Percentiles rank a stretch among this genome's conserved stretches.
Evolutionary conservation across 2,888 invertebrate genomes (phyloP).

Genomic region (Melanargia galathea): DNA sequence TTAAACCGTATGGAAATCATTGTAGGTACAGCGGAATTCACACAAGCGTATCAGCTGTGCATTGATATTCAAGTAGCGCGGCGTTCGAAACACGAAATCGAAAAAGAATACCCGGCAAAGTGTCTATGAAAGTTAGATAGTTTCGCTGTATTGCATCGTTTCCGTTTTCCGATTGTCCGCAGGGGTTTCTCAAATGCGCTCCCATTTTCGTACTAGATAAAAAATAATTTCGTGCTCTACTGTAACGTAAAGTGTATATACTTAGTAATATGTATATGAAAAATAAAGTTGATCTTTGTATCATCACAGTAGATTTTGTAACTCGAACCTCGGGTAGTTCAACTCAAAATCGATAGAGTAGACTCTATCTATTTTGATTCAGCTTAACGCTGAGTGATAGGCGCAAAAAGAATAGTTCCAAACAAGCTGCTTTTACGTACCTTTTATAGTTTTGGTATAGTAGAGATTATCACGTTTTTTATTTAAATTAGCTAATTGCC

Average conservation of each 20-base stretch:
- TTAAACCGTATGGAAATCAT: slow-evolving; percentile 13
- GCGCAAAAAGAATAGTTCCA: no score
- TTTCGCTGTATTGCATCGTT: slow-evolving; percentile 25
- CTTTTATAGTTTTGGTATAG: no score
- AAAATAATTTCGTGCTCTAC: neutral
- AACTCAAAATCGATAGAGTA: no score
- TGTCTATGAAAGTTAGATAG: slow-evolving; percentile 28
- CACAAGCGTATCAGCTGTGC: slow-evolving; percentile 12
- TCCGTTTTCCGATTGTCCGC: slow-evolving; percentile 22
- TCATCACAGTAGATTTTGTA: no score
- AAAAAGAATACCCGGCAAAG: slow-evolving; percentile 23
- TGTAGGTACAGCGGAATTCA: slow-evolving; percentile 17
- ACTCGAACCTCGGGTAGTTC: no score
- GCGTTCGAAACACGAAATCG: slow-evolving; percentile 20
- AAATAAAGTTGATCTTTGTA: no score
- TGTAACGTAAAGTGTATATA: neutral
- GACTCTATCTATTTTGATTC: no score
- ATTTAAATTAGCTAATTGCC: no score
- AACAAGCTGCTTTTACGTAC: no score
- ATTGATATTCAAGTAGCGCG: slow-evolving; percentile 25
- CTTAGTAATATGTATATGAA: no score
- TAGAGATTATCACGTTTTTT: no score
- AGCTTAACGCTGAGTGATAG: no score
- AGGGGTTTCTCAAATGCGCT: slow-evolving; percentile 16
- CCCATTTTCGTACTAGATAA: slow-evolving; percentile 12